Evolutionary conservation across 2,113 vertebrate species (phyloP).

Genomic region (Microcebus tavaratra): DNA sequence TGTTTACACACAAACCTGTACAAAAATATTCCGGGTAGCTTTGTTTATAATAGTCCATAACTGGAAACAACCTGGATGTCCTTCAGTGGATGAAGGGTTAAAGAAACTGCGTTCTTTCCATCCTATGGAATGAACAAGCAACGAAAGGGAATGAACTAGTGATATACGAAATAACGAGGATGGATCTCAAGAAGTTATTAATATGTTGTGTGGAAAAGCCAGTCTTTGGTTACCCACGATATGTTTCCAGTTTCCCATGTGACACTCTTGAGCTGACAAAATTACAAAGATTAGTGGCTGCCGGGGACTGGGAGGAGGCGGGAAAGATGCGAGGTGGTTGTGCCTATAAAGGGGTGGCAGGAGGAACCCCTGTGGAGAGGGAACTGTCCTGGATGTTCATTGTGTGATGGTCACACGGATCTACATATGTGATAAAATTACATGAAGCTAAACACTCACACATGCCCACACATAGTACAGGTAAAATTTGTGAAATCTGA

Average conservation of each 20-base stretch:
- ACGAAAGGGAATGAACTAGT: background rate
- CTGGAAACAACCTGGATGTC: no score
- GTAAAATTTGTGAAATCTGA: background rate
- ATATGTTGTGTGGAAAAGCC: background rate
- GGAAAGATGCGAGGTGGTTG: accelerated
- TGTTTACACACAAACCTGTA: no score
- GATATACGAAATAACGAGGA: background rate
- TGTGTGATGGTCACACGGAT: background rate
- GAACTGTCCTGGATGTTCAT: background rate
- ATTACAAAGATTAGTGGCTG: background rate
- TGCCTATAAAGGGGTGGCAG: no score
- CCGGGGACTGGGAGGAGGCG: no score
- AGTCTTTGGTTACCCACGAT: background rate
- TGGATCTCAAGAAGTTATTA: background rate
- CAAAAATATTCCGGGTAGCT: no score
- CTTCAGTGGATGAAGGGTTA: no score
- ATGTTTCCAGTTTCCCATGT: background rate
- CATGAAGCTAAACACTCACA: background rate
- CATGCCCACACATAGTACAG: background rate
- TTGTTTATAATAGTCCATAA: no score
- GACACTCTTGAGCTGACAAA: background rate
- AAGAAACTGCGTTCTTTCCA: background rate
- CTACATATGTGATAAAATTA: background rate
- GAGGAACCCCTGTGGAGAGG: background rate
- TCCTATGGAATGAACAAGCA: accelerated